phyloP scores from a whole-genome alignment of 2,888 invertebrate species.

The Melieria omissa region DNA sequence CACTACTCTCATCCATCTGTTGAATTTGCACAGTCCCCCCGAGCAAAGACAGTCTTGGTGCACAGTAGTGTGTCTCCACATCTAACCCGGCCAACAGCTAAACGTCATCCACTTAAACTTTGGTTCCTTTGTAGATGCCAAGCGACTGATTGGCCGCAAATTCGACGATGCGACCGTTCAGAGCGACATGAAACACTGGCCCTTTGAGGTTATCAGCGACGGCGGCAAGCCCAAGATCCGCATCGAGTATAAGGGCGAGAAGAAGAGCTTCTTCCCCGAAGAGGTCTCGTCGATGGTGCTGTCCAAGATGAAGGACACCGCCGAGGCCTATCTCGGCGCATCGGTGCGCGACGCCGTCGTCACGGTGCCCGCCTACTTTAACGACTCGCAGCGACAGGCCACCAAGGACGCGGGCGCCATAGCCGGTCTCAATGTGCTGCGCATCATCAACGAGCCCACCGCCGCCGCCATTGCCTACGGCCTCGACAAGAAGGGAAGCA shows the following conservation, averaged over 20 bases:
- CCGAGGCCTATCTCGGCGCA: conserved; percentile 76
- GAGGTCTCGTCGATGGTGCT: conserved; percentile 94
- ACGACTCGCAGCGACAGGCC: conserved; percentile 79
- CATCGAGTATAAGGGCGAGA: conserved; percentile 89
- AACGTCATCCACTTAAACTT: no score
- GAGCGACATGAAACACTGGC: conserved; percentile 94
- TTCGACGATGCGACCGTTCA: conserved; percentile 91
- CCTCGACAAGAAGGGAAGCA: conserved; percentile 82
- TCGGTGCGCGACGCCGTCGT: conserved; percentile 79
- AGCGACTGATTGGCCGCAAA: conserved; percentile 93
- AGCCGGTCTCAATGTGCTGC: conserved; percentile 88
- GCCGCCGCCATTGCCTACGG: conserved; percentile 94
- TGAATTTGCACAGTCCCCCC: no score
- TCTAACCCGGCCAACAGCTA: no score
- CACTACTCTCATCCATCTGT: no score
- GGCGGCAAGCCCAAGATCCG: conserved; percentile 84
- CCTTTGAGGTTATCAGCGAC: conserved; percentile 87
- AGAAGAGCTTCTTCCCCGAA: conserved; percentile 90
- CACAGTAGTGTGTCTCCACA: no score
- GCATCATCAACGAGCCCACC: conserved; percentile 94
- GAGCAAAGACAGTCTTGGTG: no score
- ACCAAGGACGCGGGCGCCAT: conserved; percentile 86
- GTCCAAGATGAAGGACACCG: conserved; percentile 88
- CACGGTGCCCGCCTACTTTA: conserved; percentile 85
- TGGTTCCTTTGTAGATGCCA: conserved; percentile 75